Conservation (phyloP, 2,888 invertebrate genomes). For the Teleogryllus oceanicus region DNA sequence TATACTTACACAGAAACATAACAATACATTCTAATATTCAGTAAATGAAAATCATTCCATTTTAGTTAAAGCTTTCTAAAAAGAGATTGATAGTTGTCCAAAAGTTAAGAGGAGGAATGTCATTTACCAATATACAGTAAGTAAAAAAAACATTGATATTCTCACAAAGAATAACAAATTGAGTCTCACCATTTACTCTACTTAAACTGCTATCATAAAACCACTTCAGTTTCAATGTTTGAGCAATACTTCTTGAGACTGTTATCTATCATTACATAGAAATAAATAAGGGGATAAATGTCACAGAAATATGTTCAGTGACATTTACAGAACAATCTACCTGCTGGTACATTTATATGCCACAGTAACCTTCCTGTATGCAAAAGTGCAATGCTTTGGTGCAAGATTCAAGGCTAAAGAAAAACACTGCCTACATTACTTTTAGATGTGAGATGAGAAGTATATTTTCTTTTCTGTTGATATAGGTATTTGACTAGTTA, state of each 20-base stretch:
- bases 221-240: constrained; percentile 4
- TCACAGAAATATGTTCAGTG: too few species aligned
- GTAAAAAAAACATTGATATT: background rate
- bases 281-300: background rate
- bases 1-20: background rate
- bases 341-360: too few species aligned
- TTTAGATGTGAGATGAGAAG: background rate
- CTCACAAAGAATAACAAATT: background rate
- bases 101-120: background rate
- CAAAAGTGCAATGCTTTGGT: too few species aligned
- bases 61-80: background rate
- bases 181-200: background rate
- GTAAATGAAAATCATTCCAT: background rate
- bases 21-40: background rate
- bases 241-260: background rate
- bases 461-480: background rate
- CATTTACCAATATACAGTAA: background rate
- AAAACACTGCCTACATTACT: too few species aligned
- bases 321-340: too few species aligned
- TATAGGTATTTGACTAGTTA: background rate
- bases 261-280: background rate
- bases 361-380: too few species aligned
- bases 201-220: background rate
- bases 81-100: background rate
- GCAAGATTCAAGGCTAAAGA: too few species aligned